Conservation (phyloP, 2,888 invertebrate species). For the Alentia gelatinosa region DNA sequence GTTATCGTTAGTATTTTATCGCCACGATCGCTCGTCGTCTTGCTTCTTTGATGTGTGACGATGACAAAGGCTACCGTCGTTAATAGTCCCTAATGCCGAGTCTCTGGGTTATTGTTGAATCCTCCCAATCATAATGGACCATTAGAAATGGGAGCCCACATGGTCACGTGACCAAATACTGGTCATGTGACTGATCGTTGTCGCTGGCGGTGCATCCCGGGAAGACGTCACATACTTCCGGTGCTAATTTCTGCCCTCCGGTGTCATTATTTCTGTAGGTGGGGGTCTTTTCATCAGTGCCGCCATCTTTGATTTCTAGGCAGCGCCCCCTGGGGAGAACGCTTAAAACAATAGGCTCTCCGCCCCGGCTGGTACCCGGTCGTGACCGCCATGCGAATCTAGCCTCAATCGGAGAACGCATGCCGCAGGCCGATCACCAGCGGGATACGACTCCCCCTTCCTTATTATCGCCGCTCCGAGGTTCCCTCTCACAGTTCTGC, state of each 20-base stretch:
- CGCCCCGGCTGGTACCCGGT: not conserved
- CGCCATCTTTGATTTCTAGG: slow-evolving; percentile 17
- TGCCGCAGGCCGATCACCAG: not conserved
- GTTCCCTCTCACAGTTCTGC: not conserved
- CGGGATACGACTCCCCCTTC: not conserved
- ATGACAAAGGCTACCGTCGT: not conserved
- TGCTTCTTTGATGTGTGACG: not conserved
- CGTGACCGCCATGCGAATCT: slow-evolving; percentile 24
- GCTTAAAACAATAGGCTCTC: slow-evolving; percentile 8
- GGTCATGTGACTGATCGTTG: not conserved
- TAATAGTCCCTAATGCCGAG: not conserved
- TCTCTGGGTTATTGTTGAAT: not conserved
- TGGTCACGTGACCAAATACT: not conserved
- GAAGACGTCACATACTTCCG: not conserved
- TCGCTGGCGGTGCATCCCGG: not conserved
- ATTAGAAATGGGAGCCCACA: not conserved
- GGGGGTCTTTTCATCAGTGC: slow-evolving; percentile 36
- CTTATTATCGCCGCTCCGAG: not conserved
- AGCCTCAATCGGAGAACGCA: not conserved
- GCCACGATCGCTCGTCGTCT: not conserved
- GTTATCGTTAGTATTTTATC: not conserved
- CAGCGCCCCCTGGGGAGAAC: not conserved
- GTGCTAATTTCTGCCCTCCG: not conserved
- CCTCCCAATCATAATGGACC: not conserved
- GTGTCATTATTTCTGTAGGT: not conserved